phyloP scores from a whole-genome alignment of 2,113 vertebrate species.

The Perccottus glenii region DNA sequence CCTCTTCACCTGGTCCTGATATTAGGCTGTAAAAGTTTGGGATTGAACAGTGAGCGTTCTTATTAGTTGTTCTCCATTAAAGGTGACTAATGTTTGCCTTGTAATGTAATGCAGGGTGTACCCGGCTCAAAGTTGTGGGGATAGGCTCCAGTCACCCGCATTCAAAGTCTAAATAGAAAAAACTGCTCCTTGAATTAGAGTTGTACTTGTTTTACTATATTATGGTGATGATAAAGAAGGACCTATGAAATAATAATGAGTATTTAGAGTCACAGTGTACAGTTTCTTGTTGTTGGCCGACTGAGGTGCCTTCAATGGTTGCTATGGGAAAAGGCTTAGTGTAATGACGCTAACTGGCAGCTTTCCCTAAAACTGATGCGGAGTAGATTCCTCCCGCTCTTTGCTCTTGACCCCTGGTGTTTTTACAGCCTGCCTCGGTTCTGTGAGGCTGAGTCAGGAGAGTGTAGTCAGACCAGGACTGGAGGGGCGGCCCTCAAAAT shows the following conservation, averaged over 20 bases:
- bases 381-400: constrained; percentile 60
- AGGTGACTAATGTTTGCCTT: too few species aligned
- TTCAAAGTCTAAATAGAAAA: too few species aligned
- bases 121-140: too few species aligned
- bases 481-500: constrained; percentile 1
- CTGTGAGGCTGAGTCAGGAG: constrained; percentile 40
- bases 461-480: constrained; percentile 4
- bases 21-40: too few species aligned
- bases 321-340: constrained; percentile 29
- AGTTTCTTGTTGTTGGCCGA: not conserved
- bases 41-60: too few species aligned
- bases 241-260: not conserved
- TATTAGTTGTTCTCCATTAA: too few species aligned
- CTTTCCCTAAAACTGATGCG: constrained; percentile 45
- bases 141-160: too few species aligned
- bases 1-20: too few species aligned
- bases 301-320: constrained; percentile 11
- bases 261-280: not conserved
- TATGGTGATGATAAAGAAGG: not conserved
- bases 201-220: not conserved
- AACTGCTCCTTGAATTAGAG: too few species aligned
- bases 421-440: constrained; percentile 54
- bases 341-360: constrained; percentile 52
- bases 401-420: constrained; percentile 54
- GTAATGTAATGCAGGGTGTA: too few species aligned